Conservation (phyloP, 1,140 invertebrate species). For the Coenobita brevimanus region DNA sequence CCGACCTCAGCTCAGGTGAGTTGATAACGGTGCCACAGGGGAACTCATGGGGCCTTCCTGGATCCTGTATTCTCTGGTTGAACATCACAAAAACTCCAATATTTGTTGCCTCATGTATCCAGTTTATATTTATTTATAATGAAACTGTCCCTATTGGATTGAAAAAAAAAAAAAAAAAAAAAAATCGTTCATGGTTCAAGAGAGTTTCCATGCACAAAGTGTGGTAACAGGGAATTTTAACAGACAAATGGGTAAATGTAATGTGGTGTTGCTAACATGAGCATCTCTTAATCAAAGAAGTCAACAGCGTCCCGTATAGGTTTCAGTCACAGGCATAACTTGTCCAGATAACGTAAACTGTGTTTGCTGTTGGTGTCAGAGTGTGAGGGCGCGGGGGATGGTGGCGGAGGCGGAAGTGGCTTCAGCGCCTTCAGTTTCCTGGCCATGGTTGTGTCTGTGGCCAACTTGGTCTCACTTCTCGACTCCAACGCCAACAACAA, state of each 20-base stretch:
- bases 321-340: no score
- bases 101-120: not conserved
- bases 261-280: not conserved
- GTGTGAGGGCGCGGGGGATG: slow-evolving; percentile 24
- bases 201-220: no score
- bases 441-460: slow-evolving; percentile 47
- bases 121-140: no score
- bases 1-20: slow-evolving; percentile 40
- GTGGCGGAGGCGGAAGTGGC: slow-evolving; percentile 6
- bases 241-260: not conserved
- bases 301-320: not conserved
- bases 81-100: not conserved
- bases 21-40: not conserved
- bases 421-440: slow-evolving; percentile 63
- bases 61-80: no score
- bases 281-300: not conserved
- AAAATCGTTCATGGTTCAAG: no score
- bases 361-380: not conserved
- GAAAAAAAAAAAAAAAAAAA: no score
- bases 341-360: no score
- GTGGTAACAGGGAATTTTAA: not conserved
- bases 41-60: not conserved
- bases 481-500: slow-evolving; percentile 52
- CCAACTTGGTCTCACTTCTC: slow-evolving; percentile 43
- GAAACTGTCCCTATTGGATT: no score